Base-by-base conservation (phyloP, 2,113 vertebrate genomes). In the Neolamprologus caudopunctatus region DNA sequence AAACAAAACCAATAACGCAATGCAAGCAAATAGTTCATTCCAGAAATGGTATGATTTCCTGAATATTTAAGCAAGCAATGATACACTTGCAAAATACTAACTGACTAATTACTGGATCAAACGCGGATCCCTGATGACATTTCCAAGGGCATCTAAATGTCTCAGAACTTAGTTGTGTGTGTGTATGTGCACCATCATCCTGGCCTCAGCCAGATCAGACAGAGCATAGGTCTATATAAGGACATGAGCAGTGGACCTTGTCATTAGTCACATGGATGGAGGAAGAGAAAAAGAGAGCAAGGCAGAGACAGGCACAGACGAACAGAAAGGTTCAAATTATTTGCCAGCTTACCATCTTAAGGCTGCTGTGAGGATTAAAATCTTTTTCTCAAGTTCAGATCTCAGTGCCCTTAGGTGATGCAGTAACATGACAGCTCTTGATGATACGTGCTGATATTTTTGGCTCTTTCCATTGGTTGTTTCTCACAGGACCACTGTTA, bases 171-270 rank as follows among this genome's bases (percentile, higher is more conserved):
- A 79, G 45, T 47, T 47, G 55, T 66, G 66, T 79, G 82, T 26
- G 84, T 71, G 71, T 58, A 61, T 45, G 75, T 33, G 83, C 10
- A 51, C 80, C 88, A 83, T 81, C 33, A 31, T 86, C 88, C 83
- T 68, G 58, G 91, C 84, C 80, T 83, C 75, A 82, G 88, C 85
- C 83, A 86, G 89, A 92, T 85, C 87, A 90, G 80, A 85, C 91
- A 92, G 82, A 91, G 87, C 88, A 83, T 71, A 94, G 90, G 94
- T 85, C 96, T 96, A 96, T 97, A 97, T 96, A 97, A 95, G 96
- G 96, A 94, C 92, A 96, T 94, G 81, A 92, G 92, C 90, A 87
- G 88, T 89, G 92, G 94, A 95, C 92, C 91, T 85, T 90, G 91
- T 95, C 94, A 95, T 96, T 84, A 91, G 91, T 95, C 95, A 95